phyloP scores from a whole-genome alignment of 2,113 vertebrate species.

The human region DNA sequence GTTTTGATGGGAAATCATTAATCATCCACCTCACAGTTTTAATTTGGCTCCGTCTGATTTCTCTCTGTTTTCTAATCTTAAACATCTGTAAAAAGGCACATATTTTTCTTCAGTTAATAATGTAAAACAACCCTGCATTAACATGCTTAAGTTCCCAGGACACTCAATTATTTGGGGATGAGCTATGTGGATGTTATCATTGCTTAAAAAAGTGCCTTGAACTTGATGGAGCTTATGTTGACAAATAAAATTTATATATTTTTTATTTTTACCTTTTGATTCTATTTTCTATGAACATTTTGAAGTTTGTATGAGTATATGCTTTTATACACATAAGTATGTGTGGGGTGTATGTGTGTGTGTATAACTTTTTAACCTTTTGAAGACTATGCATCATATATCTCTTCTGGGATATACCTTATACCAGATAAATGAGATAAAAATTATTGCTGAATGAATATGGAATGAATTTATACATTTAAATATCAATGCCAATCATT shows the following conservation, averaged over 20 bases:
- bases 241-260: neutral
- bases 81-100: neutral
- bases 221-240: neutral
- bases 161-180: neutral
- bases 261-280: neutral
- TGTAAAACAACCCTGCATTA: neutral
- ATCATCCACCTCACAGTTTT: neutral
- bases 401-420: neutral
- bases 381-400: neutral
- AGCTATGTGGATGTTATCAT: neutral
- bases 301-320: neutral
- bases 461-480: neutral
- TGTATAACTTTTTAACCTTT: neutral
- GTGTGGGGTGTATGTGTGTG: neutral
- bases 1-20: neutral
- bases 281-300: neutral
- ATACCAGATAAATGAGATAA: neutral
- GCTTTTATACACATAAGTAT: neutral
- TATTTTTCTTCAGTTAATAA: neutral
- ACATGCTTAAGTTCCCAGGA: neutral
- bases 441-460: neutral
- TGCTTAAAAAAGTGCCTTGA: neutral
- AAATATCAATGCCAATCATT: neutral
- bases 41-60: neutral
- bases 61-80: neutral